phyloP scores from a whole-genome alignment of 2,113 vertebrate genomes.

The Lipophrys pholis region DNA sequence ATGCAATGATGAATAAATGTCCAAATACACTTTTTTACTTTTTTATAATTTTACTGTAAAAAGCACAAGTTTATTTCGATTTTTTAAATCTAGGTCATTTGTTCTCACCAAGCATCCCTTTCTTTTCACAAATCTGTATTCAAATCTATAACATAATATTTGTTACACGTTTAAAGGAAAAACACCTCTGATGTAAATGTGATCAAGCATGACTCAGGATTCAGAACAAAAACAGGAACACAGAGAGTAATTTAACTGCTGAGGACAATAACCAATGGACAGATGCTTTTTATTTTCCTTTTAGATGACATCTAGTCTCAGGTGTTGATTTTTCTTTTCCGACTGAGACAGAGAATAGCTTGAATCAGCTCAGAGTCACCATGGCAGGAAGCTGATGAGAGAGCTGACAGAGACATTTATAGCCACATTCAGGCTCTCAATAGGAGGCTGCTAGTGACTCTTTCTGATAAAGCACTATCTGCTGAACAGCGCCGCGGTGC shows the following conservation, averaged over 20 bases:
- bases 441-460: not conserved
- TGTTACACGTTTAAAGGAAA: not conserved
- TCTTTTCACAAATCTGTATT: too few species aligned
- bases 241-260: not conserved
- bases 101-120: not conserved
- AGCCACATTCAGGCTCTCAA: conserved; percentile 2
- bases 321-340: conserved; percentile 31
- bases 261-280: not conserved
- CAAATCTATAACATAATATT: too few species aligned
- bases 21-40: too few species aligned
- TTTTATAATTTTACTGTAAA: not conserved
- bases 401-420: conserved; percentile 16
- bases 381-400: not conserved
- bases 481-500: not conserved
- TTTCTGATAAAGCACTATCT: conserved; percentile 25
- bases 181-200: not conserved
- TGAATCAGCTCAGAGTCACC: conserved; percentile 14
- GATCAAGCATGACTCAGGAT: not conserved
- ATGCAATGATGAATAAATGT: too few species aligned
- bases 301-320: not conserved
- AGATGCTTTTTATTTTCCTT: conserved; percentile 12
- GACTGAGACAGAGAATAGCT: conserved; percentile 23
- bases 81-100: too few species aligned
- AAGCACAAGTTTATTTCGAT: too few species aligned
- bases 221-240: not conserved